A percentile compares a stretch with the other conserved stretches of the same genome.
phyloP scores from a whole-genome alignment of 2,113 vertebrate genomes.

The Lepus timidus region DNA sequence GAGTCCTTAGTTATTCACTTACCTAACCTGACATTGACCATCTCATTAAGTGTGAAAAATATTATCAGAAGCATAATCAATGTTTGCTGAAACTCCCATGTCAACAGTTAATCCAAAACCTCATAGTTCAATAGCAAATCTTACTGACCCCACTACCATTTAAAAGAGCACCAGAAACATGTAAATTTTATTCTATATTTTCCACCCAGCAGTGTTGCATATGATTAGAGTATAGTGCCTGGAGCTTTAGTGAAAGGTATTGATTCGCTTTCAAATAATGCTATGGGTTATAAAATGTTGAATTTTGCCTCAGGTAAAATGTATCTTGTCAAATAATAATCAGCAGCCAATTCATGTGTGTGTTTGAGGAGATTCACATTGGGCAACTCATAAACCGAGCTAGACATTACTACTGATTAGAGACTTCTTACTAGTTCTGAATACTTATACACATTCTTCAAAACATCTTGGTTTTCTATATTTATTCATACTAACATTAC shows the following conservation, averaged over 20 bases:
- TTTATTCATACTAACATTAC: slow-evolving; percentile 40
- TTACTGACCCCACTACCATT: slow-evolving; percentile 36
- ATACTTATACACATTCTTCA: slow-evolving; percentile 7
- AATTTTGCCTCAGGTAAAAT: slow-evolving; percentile 78
- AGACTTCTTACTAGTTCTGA: neutral
- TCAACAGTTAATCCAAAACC: slow-evolving; percentile 51
- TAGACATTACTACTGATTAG: slow-evolving; percentile 43
- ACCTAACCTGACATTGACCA: slow-evolving; percentile 34
- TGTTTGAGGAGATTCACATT: slow-evolving; percentile 71
- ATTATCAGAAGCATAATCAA: slow-evolving; percentile 57
- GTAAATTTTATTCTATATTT: slow-evolving; percentile 69
- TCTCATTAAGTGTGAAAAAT: slow-evolving; percentile 63
- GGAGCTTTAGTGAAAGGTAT: slow-evolving; percentile 75
- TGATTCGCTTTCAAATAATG: slow-evolving; percentile 75
- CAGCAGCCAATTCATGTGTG: slow-evolving; percentile 62
- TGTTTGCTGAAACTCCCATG: slow-evolving; percentile 16
- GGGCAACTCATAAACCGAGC: slow-evolving; percentile 61
- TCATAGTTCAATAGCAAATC: slow-evolving; percentile 44
- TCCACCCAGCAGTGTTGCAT: slow-evolving; percentile 41
- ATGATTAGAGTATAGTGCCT: slow-evolving; percentile 62
- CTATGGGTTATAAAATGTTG: slow-evolving; percentile 67
- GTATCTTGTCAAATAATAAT: slow-evolving; percentile 76
- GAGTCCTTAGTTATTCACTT: slow-evolving; percentile 4
- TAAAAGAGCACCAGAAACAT: slow-evolving; percentile 51
- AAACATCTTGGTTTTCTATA: neutral